phyloP scores from a whole-genome alignment of 2,113 vertebrate genomes.

The Sapajus apella region DNA sequence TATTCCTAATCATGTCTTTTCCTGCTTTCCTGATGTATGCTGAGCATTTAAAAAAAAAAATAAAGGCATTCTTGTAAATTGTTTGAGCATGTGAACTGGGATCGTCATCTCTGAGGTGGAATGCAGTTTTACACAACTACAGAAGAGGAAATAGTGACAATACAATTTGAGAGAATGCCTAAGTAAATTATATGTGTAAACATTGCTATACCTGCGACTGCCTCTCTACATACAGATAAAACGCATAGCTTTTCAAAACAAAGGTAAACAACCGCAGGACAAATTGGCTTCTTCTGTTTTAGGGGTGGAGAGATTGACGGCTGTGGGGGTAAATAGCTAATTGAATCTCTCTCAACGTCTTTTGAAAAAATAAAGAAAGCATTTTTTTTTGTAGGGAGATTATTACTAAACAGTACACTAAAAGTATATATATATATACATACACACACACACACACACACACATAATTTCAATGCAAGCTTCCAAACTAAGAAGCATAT shows the following conservation, averaged over 20 bases:
- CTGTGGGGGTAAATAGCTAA: slow-evolving; percentile 35
- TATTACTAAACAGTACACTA: background rate
- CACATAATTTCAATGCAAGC: background rate
- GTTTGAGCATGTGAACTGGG: slow-evolving; percentile 50
- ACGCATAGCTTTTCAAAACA: background rate
- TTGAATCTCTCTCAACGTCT: slow-evolving; percentile 55
- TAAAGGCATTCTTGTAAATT: slow-evolving; percentile 41
- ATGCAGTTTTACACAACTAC: background rate
- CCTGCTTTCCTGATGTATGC: background rate
- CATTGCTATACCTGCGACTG: background rate
- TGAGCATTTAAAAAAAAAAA: slow-evolving; percentile 18
- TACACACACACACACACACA: too few relatives aligned
- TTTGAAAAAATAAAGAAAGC: slow-evolving; percentile 61
- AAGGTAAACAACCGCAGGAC: slow-evolving; percentile 59
- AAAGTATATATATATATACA: background rate
- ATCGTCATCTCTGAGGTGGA: slow-evolving; percentile 34
- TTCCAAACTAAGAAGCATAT: background rate
- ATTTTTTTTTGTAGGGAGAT: background rate
- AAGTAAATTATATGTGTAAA: background rate
- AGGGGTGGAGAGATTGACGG: background rate
- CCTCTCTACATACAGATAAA: background rate
- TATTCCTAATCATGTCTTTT: background rate
- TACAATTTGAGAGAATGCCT: background rate
- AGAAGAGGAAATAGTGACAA: background rate
- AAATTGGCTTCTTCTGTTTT: slow-evolving; percentile 26